A percentile compares a stretch with the other conserved stretches of the same genome.
phyloP scores from a whole-genome alignment of 2,888 invertebrate genomes.

The Aplocera efformata region DNA sequence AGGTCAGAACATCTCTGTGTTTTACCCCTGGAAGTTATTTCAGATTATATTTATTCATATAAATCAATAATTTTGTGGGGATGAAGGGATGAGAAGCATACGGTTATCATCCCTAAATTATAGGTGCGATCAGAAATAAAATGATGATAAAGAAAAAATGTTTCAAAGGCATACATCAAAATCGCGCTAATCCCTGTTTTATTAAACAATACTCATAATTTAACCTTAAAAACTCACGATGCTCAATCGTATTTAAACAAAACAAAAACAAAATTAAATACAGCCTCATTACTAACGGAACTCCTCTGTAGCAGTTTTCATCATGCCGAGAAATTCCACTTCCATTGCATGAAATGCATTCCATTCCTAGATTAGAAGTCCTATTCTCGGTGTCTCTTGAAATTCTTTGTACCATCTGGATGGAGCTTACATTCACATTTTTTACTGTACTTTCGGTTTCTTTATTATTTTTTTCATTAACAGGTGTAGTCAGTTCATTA shows the following conservation, averaged over 20 bases:
- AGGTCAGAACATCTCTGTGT: slow-evolving; percentile 36
- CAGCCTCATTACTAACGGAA: slow-evolving; percentile 35
- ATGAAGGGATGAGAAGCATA: too few relatives aligned
- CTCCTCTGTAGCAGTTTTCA: slow-evolving; percentile 44
- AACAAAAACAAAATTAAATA: slow-evolving; percentile 9
- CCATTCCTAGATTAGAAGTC: slow-evolving; percentile 19
- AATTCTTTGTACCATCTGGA: slow-evolving; percentile 28
- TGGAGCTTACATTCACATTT: slow-evolving; percentile 25
- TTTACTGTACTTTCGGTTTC: slow-evolving; percentile 26
- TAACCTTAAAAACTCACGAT: too few relatives aligned
- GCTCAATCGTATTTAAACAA: background rate
- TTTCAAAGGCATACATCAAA: too few relatives aligned
- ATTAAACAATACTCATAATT: too few relatives aligned
- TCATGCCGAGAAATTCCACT: slow-evolving; percentile 29
- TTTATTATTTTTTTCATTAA: slow-evolving; percentile 34
- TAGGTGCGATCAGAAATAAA: too few relatives aligned
- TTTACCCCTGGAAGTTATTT: slow-evolving; percentile 34
- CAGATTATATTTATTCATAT: slow-evolving; percentile 1
- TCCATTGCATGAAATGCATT: slow-evolving; percentile 45
- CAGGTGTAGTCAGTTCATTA: slow-evolving; percentile 35
- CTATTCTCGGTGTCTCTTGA: slow-evolving; percentile 26
- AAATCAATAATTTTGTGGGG: too few relatives aligned
- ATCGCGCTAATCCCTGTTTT: too few relatives aligned
- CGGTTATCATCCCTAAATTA: too few relatives aligned
- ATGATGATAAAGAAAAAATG: too few relatives aligned